Evolutionary conservation across 2,797 vertebrate genomes (phyloP).

Genomic region (Chaetophractus vellerosus): DNA sequence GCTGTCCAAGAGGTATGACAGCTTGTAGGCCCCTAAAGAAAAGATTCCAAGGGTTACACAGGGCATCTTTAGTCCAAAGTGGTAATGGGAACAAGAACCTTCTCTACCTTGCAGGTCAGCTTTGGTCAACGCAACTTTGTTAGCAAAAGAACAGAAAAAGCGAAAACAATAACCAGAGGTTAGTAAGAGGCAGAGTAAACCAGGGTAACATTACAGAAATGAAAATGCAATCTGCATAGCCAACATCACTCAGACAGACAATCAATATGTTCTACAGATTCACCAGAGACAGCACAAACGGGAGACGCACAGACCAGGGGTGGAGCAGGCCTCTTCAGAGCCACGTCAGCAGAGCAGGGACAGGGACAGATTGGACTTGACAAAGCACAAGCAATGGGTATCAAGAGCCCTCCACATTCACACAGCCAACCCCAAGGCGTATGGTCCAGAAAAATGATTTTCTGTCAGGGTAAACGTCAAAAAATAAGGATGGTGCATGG

Average conservation of each 20-base stretch:
- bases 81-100: conserved; percentile 90
- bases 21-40: conserved; percentile 86
- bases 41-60: conserved; percentile 91
- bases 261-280: conserved; percentile 70
- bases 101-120: conserved; percentile 99
- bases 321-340: conserved; percentile 56
- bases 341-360: conserved; percentile 68
- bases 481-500: background rate
- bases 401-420: conserved; percentile 55
- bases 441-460: conserved; percentile 55
- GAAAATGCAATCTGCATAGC: conserved; percentile 82
- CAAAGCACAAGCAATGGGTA: conserved; percentile 68
- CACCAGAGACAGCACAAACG: conserved; percentile 72
- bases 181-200: conserved; percentile 91
- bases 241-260: conserved; percentile 78
- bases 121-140: conserved; percentile 99
- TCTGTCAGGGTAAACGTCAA: conserved; percentile 38
- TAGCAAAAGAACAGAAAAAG: conserved; percentile 93
- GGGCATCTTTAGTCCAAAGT: conserved; percentile 92
- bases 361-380: conserved; percentile 56
- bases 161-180: conserved; percentile 93
- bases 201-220: conserved; percentile 82
- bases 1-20: conserved; percentile 86
- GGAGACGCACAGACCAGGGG: conserved; percentile 57
- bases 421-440: conserved; percentile 62